These are phyloP conservation scores for Willisornis vidua DNA, from an alignment of 2,113 vertebrate genomes.

Conservation along the genomic window DNA sequence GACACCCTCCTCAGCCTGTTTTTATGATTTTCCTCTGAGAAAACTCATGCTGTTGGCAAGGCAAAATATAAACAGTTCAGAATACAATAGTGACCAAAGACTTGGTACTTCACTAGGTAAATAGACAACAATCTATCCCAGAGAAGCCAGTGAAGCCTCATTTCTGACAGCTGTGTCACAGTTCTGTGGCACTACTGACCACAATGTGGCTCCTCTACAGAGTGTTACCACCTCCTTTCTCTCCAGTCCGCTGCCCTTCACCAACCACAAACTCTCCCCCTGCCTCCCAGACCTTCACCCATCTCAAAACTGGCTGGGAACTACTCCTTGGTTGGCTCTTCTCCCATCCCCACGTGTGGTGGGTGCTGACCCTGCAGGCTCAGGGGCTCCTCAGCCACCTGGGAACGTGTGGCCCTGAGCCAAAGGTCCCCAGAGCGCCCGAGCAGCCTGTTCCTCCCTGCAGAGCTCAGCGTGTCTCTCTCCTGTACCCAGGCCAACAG, in stretches of 20 bases:
- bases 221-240: background rate
- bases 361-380: background rate
- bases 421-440: background rate
- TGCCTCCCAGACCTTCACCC: background rate
- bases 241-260: background rate
- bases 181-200: background rate
- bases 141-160: background rate
- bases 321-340: fast-evolving
- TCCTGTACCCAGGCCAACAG: background rate
- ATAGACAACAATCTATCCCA: background rate
- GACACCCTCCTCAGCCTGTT: background rate
- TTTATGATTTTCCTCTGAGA: background rate
- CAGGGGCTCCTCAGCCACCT: background rate
- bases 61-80: background rate
- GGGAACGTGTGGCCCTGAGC: fast-evolving
- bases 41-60: background rate
- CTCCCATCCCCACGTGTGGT: background rate
- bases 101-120: background rate
- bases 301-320: fast-evolving
- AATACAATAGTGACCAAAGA: background rate
- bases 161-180: background rate
- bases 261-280: background rate
- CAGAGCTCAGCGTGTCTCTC: background rate
- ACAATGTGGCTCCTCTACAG: background rate
- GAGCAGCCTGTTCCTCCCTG: background rate